Conservation (phyloP, 2,888 invertebrate species). For the Cheilosia soror region DNA sequence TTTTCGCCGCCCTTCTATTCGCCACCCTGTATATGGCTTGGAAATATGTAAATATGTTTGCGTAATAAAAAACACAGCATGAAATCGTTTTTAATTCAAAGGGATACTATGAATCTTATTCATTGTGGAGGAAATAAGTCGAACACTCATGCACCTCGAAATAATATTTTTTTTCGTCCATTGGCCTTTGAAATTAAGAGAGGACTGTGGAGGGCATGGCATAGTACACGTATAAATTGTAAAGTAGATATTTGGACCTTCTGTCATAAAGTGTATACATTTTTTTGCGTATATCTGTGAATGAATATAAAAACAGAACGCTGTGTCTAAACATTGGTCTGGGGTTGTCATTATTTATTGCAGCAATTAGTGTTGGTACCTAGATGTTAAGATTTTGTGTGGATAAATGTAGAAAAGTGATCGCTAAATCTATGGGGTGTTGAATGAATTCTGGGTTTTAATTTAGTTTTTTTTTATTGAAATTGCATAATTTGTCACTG, state of each 20-base stretch:
- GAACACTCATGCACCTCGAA: conserved; percentile 12
- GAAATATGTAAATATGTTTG: conserved; percentile 72
- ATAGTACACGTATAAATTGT: not conserved
- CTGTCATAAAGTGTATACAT: conserved; percentile 49
- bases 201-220: conserved; percentile 8
- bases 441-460: conserved; percentile 28
- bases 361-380: conserved; percentile 65
- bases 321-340: conserved; percentile 16
- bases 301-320: conserved; percentile 15
- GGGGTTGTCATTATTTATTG: conserved; percentile 57
- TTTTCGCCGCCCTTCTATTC: conserved; percentile 33
- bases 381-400: conserved; percentile 32
- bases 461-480: conserved; percentile 18
- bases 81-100: conserved; percentile 61
- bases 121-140: conserved; percentile 10
- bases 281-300: conserved; percentile 16
- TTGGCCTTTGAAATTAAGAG: conserved; percentile 19
- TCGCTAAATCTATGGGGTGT: conserved; percentile 55
- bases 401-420: conserved; percentile 3
- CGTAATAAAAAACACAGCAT: conserved; percentile 74
- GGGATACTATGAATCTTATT: conserved; percentile 36
- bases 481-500: conserved; percentile 11
- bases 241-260: conserved; percentile 44
- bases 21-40: conserved; percentile 29
- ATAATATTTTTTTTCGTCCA: conserved; percentile 37